phyloP scores from a whole-genome alignment of 2,797 vertebrate genomes.

The Tapirus indicus region DNA sequence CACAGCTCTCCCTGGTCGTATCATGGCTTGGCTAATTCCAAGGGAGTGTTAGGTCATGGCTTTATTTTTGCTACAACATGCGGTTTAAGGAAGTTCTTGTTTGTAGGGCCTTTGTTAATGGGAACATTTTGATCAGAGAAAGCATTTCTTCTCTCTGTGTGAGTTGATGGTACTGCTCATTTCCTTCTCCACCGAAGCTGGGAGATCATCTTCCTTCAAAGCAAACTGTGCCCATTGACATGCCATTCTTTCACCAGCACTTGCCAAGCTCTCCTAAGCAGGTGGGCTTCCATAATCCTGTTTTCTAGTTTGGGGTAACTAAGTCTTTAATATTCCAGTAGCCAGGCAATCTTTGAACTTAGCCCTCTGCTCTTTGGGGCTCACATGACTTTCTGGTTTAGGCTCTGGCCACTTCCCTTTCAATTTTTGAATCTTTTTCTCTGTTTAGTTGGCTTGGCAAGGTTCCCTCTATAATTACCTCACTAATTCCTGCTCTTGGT shows the following conservation, averaged over 20 bases:
- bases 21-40: slow-evolving; percentile 26
- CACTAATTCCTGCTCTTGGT: not conserved
- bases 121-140: slow-evolving; percentile 7
- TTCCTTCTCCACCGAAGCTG: not conserved
- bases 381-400: slow-evolving; percentile 31
- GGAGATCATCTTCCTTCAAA: not conserved
- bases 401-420: slow-evolving; percentile 20
- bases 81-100: slow-evolving; percentile 48
- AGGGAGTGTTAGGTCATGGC: not conserved
- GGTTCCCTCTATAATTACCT: not conserved
- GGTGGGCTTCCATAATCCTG: not conserved
- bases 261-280: not conserved
- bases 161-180: not conserved
- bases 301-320: not conserved
- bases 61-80: slow-evolving; percentile 58
- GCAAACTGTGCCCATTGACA: not conserved
- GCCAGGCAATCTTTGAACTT: not conserved
- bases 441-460: slow-evolving; percentile 45
- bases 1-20: not conserved
- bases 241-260: slow-evolving; percentile 49
- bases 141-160: not conserved
- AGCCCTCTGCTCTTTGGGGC: not conserved
- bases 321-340: not conserved
- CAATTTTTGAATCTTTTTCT: not conserved
- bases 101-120: slow-evolving; percentile 28